Conservation (phyloP, 2,113 vertebrate genomes). For the Forbesichthys agassizii region DNA sequence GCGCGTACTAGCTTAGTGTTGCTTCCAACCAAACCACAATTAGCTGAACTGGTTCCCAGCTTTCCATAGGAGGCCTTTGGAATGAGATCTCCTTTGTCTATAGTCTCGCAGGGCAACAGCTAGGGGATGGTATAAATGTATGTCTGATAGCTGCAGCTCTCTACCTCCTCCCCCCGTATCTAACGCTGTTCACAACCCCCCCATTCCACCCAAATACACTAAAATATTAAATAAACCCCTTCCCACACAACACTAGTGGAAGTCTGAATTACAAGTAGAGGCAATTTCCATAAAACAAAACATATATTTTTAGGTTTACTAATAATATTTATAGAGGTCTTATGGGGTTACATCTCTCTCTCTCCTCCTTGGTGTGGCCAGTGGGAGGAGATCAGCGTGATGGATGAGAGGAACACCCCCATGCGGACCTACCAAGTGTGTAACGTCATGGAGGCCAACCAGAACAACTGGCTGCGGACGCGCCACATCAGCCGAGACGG, state of each 20-base stretch:
- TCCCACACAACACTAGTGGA: too few relatives aligned
- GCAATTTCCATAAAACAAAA: too few relatives aligned
- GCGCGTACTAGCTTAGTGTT: constrained; percentile 26
- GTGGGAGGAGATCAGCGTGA: constrained; percentile 88
- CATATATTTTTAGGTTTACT: too few relatives aligned
- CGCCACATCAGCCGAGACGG: constrained; percentile 79
- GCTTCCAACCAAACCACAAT: constrained; percentile 46
- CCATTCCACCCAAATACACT: too few relatives aligned
- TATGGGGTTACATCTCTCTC: background rate
- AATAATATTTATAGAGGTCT: too few relatives aligned
- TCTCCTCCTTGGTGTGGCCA: constrained; percentile 43
- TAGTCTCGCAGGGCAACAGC: background rate
- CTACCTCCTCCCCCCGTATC: background rate
- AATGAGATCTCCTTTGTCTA: constrained; percentile 55
- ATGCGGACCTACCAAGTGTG: constrained; percentile 85
- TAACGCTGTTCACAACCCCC: too few relatives aligned
- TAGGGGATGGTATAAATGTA: constrained; percentile 24
- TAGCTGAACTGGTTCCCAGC: constrained; percentile 53
- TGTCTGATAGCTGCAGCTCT: constrained; percentile 18
- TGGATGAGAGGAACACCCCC: constrained; percentile 83
- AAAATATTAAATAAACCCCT: too few relatives aligned
- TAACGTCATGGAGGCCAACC: constrained; percentile 83
- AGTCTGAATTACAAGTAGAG: too few relatives aligned
- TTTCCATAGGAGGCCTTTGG: constrained; percentile 32
- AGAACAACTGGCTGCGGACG: constrained; percentile 84